phyloP scores from a whole-genome alignment of 1,140 invertebrate species.

The Tachypleus tridentatus region DNA sequence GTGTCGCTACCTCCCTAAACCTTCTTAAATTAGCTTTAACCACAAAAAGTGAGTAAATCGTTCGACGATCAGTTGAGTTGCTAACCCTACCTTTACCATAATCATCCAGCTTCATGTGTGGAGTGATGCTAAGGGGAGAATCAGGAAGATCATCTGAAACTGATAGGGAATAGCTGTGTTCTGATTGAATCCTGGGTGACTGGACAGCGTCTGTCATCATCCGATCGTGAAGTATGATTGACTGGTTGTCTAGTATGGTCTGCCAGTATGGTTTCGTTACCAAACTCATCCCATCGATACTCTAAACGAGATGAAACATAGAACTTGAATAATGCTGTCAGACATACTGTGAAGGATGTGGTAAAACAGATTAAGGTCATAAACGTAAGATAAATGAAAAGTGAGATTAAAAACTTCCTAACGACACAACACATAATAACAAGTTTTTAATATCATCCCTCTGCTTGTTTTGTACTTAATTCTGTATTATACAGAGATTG shows the following conservation, averaged over 20 bases:
- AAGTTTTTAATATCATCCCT: too few relatives aligned
- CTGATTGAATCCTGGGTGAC: constrained; percentile 60
- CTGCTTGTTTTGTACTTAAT: too few relatives aligned
- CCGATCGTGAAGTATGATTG: constrained; percentile 67
- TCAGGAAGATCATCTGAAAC: constrained; percentile 24
- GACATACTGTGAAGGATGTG: too few relatives aligned
- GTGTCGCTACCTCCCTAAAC: too few relatives aligned
- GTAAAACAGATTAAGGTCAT: too few relatives aligned
- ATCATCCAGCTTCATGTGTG: constrained; percentile 23
- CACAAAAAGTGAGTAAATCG: too few relatives aligned
- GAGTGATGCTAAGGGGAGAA: constrained; percentile 19
- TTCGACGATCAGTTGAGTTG: background rate
- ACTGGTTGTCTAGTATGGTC: constrained; percentile 34
- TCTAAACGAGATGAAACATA: constrained; percentile 5
- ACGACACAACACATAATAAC: too few relatives aligned
- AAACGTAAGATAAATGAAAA: too few relatives aligned
- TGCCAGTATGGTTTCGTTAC: constrained; percentile 32
- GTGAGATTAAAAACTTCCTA: too few relatives aligned
- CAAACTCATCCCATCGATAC: constrained; percentile 28
- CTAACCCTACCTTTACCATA: constrained; percentile 18
- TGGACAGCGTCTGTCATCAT: constrained; percentile 78
- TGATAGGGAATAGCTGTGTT: constrained; percentile 49
- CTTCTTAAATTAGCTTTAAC: too few relatives aligned
- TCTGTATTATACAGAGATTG: too few relatives aligned
- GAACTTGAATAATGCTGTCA: too few relatives aligned